A percentile compares a stretch with the other conserved stretches of the same genome.
These are phyloP conservation scores for Aleiodes testaceus DNA, from an alignment of 2,888 invertebrate species.

Conservation along the genomic window DNA sequence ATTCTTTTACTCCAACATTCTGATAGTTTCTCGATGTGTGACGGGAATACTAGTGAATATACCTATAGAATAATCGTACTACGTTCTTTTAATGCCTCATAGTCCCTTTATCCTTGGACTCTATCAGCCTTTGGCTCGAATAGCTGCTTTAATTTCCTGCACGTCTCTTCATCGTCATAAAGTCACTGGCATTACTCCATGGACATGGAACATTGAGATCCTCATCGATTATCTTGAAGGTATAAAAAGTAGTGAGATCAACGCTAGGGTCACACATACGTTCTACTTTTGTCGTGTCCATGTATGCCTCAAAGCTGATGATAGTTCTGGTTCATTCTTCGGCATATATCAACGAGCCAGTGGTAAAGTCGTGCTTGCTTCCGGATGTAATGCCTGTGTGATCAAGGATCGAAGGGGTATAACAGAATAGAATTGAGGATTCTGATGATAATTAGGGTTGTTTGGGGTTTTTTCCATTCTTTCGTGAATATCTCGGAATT, in stretches of 20 bases:
- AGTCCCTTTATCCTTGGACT: background rate
- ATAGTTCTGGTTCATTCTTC: too few species aligned
- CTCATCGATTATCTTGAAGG: conserved; percentile 4
- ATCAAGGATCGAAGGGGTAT: conserved; percentile 44
- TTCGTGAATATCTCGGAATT: too few species aligned
- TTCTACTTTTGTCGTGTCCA: background rate
- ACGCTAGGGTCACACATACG: conserved; percentile 26
- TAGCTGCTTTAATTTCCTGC: conserved; percentile 25
- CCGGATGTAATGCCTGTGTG: conserved; percentile 53
- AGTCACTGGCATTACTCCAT: background rate
- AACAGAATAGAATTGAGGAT: conserved; percentile 37
- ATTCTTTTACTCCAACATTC: background rate
- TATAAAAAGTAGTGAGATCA: conserved; percentile 13
- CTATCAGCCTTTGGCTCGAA: background rate
- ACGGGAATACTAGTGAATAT: background rate
- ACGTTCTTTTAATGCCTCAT: background rate
- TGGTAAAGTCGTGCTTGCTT: conserved; percentile 40
- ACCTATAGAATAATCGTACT: background rate
- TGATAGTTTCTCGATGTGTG: background rate
- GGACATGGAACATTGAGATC: background rate
- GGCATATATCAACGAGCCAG: too few species aligned
- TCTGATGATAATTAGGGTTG: background rate
- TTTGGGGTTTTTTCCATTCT: too few species aligned
- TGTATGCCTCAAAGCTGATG: background rate
- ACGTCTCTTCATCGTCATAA: conserved; percentile 32